Conservation (phyloP, 2,888 invertebrate genomes). For the Lacanobia oleracea region DNA sequence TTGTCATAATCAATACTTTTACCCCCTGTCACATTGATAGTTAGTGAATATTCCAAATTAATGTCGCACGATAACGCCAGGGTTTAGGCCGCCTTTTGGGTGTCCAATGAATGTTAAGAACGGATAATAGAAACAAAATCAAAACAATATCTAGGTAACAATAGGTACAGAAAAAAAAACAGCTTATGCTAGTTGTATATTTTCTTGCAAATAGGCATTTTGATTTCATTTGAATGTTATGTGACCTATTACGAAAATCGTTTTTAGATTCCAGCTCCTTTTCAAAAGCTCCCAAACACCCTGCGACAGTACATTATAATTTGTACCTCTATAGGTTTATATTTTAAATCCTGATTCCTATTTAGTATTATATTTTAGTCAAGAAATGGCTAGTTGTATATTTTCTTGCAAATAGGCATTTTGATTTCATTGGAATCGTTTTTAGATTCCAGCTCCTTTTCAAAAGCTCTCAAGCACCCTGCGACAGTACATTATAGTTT, state of each 20-base stretch:
- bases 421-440: background rate
- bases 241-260: no score
- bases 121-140: background rate
- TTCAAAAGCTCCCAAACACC: background rate
- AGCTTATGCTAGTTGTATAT: no score
- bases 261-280: background rate
- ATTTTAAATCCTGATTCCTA: no score
- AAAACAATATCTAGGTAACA: background rate
- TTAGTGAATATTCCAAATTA: background rate
- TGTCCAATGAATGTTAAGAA: background rate
- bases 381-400: no score
- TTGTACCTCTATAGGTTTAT: no score
- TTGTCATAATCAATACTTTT: background rate
- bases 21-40: no score
- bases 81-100: background rate
- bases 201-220: no score
- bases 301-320: constrained; percentile 4
- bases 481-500: constrained; percentile 6
- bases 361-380: no score
- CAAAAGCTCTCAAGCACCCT: no score
- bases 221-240: background rate
- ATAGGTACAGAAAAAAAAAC: background rate
- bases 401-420: no score
- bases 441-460: background rate
- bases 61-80: background rate